These are phyloP conservation scores for Pao palembangensis DNA, from an alignment of 2,113 vertebrate species.

Conservation along the genomic window DNA sequence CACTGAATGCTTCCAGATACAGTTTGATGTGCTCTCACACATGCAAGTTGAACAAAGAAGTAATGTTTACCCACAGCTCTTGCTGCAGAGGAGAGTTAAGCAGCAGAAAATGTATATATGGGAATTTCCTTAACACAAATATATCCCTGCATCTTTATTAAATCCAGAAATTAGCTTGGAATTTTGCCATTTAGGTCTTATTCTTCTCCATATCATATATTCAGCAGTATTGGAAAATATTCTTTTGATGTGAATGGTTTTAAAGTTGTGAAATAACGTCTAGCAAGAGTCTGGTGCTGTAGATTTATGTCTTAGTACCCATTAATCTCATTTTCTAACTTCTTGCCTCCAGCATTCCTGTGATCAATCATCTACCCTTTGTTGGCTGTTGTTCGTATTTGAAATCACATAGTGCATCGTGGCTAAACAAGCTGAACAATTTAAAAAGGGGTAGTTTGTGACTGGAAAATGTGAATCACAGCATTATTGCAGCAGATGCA, in stretches of 20 bases:
- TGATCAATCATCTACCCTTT: constrained; percentile 57
- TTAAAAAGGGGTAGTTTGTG: not conserved
- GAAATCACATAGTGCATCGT: constrained; percentile 25
- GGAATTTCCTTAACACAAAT: no score
- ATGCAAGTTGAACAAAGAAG: constrained; percentile 9
- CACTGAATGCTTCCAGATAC: constrained; percentile 49
- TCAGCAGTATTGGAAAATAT: no score
- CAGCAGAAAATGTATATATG: no score
- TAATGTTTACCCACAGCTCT: no score
- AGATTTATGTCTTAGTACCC: not conserved
- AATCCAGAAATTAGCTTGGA: no score
- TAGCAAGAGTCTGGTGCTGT: not conserved
- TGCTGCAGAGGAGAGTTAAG: no score
- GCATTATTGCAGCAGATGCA: not conserved
- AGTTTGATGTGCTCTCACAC: not conserved
- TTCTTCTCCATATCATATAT: not conserved
- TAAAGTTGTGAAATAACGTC: not conserved
- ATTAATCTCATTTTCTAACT: constrained; percentile 23
- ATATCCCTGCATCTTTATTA: no score
- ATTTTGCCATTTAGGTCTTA: not conserved
- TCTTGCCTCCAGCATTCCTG: constrained; percentile 44
- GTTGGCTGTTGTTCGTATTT: constrained; percentile 32
- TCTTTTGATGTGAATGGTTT: constrained; percentile 16
- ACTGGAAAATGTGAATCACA: not conserved
- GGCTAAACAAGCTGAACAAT: not conserved